Base-by-base conservation (phyloP, 1,140 invertebrate genomes). In the Ditylenchus dipsaci region DNA sequence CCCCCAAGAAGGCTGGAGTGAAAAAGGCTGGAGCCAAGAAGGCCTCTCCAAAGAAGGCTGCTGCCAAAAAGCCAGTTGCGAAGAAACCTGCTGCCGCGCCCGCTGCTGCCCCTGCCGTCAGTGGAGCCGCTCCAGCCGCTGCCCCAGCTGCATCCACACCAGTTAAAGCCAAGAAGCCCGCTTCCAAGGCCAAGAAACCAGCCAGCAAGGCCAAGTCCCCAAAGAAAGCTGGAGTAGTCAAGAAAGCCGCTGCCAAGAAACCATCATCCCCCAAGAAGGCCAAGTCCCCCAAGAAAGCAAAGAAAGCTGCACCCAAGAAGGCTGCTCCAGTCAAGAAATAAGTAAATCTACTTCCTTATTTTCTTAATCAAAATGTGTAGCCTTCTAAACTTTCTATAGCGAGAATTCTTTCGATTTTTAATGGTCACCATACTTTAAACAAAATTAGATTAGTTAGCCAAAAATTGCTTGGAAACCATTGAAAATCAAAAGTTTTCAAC, bases 161-260 rank as follows among this genome's bases (percentile, higher is more conserved):
- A 7, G 59, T 21, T 23, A 29, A 19, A 8, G 59, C 8, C 19
- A 61, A 61, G 59, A 61, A 61, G 59, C 59, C 59, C 5, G 19
- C 59, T 8, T 21, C 59, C 59, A 64, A 45, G 29, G 42, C 62
- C 38, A 64, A 38, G 29, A 64, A 64, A 21, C 27, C 27, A 47
- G 30, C 62, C 30, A 53, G 23, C n/a, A 53, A 53, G 49, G 49
- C 49, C 3, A 26, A 3, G 49, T 38, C 33, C 3, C 33, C 33
- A 38, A 53, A 53, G 49, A 53, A 53, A 15, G 49, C 23, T 26
- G 49, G 49, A 53, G 49, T 8, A 53, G 49, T 17, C 49, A 53
- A 53, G 15, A 53, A 53, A 53, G 49, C 49, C 59, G n/a, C 15
- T 27, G 59, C 7, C 17, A 38, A n/a, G 17, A 64, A 64, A 17